phyloP scores from a whole-genome alignment of 2,888 invertebrate species.

The Aproaerema taeniolella region DNA sequence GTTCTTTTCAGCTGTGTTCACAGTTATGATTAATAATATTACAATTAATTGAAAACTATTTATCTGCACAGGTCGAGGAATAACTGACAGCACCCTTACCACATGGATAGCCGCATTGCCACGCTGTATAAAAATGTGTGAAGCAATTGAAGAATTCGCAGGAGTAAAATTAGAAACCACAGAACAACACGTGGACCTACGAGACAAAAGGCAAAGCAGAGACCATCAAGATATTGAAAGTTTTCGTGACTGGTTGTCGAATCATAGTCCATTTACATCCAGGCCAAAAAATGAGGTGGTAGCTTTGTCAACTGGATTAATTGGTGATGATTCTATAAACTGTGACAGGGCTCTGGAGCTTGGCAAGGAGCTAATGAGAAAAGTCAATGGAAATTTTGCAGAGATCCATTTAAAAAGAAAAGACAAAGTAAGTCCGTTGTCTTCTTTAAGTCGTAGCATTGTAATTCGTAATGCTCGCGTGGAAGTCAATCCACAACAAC shows the following conservation, averaged over 20 bases:
- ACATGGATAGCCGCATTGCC: slow-evolving; percentile 2
- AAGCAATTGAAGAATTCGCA: not conserved
- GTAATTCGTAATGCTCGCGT: not conserved
- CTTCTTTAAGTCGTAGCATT: not conserved
- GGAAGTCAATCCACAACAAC: no score
- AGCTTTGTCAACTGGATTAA: slow-evolving; percentile 7
- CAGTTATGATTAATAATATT: no score
- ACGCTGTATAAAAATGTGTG: not conserved
- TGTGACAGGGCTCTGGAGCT: slow-evolving; percentile 3
- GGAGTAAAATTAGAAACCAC: not conserved
- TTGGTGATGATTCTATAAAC: slow-evolving; percentile 6
- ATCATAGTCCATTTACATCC: not conserved
- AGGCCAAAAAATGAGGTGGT: not conserved
- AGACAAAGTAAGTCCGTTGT: no score
- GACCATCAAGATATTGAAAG: not conserved
- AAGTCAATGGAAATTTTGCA: no score
- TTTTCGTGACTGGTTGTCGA: not conserved
- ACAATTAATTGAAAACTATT: no score
- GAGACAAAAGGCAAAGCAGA: not conserved
- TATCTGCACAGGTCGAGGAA: no score
- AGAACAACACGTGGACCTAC: slow-evolving; percentile 1
- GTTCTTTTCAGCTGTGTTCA: no score
- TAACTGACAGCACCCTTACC: slow-evolving; percentile 2
- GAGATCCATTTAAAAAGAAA: no score
- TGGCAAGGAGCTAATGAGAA: no score